phyloP scores from a whole-genome alignment of 2,888 invertebrate genomes.

The Dynastes hyllus region DNA sequence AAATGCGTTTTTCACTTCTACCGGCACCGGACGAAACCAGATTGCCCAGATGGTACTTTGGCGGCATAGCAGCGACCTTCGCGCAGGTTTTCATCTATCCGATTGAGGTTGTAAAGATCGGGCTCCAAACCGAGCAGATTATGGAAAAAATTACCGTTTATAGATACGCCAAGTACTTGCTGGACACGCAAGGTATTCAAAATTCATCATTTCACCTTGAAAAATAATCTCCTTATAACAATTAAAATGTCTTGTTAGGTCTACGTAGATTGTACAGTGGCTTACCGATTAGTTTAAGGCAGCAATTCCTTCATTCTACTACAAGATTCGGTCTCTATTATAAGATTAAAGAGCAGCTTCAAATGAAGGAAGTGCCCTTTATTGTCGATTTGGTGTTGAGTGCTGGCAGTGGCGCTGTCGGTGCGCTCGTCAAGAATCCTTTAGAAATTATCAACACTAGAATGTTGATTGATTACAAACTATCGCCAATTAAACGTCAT shows the following conservation, averaged over 20 bases:
- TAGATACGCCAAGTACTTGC: slow-evolving; percentile 37
- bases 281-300: not conserved
- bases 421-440: slow-evolving; percentile 39
- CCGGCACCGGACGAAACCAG: slow-evolving; percentile 10
- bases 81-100: slow-evolving; percentile 27
- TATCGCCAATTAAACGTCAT: slow-evolving; percentile 17
- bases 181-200: slow-evolving; percentile 11
- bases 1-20: slow-evolving; percentile 25
- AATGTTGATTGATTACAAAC: slow-evolving; percentile 27
- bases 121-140: slow-evolving; percentile 36
- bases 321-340: slow-evolving; percentile 35
- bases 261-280: slow-evolving; percentile 12
- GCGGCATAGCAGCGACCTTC: slow-evolving; percentile 31
- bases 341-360: slow-evolving; percentile 6
- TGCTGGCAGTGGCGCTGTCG: not conserved
- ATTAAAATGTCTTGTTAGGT: not conserved
- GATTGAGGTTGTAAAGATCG: slow-evolving; percentile 35
- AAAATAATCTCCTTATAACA: not conserved
- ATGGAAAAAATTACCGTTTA: slow-evolving; percentile 22
- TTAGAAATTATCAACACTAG: slow-evolving; percentile 27
- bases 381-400: not conserved
- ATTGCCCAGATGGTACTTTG: slow-evolving; percentile 40
- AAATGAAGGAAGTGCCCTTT: slow-evolving; percentile 6
- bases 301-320: slow-evolving; percentile 18
- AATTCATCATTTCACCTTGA: not conserved